These are phyloP conservation scores for Maniola hyperantus DNA, from an alignment of 2,888 invertebrate species.

Conservation along the genomic window DNA sequence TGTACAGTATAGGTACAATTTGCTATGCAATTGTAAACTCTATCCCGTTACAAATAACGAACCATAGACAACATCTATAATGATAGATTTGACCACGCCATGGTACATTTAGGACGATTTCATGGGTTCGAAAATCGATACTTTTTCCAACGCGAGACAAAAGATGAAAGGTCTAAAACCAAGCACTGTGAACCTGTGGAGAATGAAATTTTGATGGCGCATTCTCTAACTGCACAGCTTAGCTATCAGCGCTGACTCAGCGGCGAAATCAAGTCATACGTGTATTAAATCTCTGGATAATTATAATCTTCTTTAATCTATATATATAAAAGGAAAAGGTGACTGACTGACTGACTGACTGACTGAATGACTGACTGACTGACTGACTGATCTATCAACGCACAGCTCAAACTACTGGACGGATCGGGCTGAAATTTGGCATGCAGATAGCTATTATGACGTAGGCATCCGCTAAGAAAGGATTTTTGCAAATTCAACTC, in stretches of 20 bases:
- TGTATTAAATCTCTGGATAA: background rate
- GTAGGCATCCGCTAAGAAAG: too few relatives aligned
- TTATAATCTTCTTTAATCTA: too few relatives aligned
- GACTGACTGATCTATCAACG: too few relatives aligned
- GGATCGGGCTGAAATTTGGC: too few relatives aligned
- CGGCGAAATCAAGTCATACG: background rate
- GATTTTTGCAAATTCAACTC: too few relatives aligned
- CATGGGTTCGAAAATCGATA: slow-evolving; percentile 37
- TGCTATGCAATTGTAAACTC: slow-evolving; percentile 23
- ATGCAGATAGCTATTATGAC: too few relatives aligned
- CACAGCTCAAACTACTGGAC: too few relatives aligned
- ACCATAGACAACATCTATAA: slow-evolving; percentile 18
- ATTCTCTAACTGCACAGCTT: background rate
- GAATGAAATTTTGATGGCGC: slow-evolving; percentile 1
- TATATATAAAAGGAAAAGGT: too few relatives aligned
- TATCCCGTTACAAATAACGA: slow-evolving; percentile 17
- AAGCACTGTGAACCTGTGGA: slow-evolving; percentile 12
- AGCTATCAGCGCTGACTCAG: background rate
- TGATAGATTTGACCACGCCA: slow-evolving; percentile 33
- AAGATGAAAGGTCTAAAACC: slow-evolving; percentile 21
- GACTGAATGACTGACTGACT: too few relatives aligned
- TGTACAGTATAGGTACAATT: slow-evolving; percentile 16
- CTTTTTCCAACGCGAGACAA: slow-evolving; percentile 32
- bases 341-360: too few relatives aligned
- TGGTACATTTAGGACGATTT: slow-evolving; percentile 37